Conservation (phyloP, 1,140 invertebrate genomes). For the Drosophila bocqueti region DNA sequence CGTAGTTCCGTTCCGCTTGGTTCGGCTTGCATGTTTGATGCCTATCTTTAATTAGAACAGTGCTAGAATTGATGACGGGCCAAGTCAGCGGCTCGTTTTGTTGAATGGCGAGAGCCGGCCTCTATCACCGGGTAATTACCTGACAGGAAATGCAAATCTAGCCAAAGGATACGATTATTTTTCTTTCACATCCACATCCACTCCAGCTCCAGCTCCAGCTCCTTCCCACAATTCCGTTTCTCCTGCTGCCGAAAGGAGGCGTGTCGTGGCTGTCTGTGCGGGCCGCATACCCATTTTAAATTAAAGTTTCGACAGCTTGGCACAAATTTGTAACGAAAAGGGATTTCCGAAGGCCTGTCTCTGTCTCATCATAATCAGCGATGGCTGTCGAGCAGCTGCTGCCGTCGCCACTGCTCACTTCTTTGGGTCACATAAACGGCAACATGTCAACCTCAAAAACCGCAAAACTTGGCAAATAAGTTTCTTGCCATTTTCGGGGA, state of each 20-base stretch:
- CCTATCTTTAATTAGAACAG: slow-evolving; percentile 80
- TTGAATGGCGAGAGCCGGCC: slow-evolving; percentile 59
- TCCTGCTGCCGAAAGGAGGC: slow-evolving; percentile 36
- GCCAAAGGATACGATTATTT: slow-evolving; percentile 64
- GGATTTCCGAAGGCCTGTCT: slow-evolving; percentile 27
- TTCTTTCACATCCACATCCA: slow-evolving; percentile 46
- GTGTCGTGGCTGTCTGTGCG: slow-evolving; percentile 14
- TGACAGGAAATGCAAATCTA: slow-evolving; percentile 80
- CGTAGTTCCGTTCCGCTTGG: slow-evolving; percentile 43
- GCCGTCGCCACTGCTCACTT: slow-evolving; percentile 46
- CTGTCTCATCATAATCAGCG: slow-evolving; percentile 75
- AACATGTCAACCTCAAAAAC: slow-evolving; percentile 83
- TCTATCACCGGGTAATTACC: slow-evolving; percentile 78
- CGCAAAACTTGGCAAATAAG: slow-evolving; percentile 82
- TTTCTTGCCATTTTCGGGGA: slow-evolving; percentile 25
- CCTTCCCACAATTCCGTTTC: background rate
- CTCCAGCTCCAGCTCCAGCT: background rate
- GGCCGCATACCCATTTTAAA: slow-evolving; percentile 50
- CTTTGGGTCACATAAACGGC: slow-evolving; percentile 80
- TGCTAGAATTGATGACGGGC: slow-evolving; percentile 77
- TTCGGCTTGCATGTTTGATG: slow-evolving; percentile 73
- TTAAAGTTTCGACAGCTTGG: slow-evolving; percentile 71
- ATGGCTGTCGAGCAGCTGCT: slow-evolving; percentile 70
- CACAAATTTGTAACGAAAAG: slow-evolving; percentile 68
- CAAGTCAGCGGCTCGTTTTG: slow-evolving; percentile 78